A percentile compares a stretch with the other conserved stretches of the same genome.
phyloP scores from a whole-genome alignment of 2,113 vertebrate genomes.

The Scolopax mira region DNA sequence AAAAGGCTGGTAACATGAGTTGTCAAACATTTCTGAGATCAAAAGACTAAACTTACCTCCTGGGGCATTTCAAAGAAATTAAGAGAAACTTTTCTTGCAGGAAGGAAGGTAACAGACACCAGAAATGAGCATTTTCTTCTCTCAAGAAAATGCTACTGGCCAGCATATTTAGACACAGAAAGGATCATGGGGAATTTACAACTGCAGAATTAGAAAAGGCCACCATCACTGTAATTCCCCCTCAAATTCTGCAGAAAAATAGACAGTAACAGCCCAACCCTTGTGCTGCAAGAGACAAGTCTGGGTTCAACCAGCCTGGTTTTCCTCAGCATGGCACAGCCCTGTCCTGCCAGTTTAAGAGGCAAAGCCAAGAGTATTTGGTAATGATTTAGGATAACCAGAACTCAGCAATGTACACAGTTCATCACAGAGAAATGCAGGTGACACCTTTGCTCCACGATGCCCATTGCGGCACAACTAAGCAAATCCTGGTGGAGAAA shows the following conservation, averaged over 20 bases:
- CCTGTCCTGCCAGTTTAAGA: neutral
- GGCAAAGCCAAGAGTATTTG: neutral
- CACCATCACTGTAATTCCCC: neutral
- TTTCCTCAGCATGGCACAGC: neutral
- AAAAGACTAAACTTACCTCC: neutral
- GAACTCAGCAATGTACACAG: neutral
- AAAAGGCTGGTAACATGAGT: neutral
- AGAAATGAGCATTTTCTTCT: neutral
- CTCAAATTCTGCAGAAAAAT: neutral
- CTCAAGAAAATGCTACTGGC: neutral
- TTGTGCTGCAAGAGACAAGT: neutral
- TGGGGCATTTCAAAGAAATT: neutral
- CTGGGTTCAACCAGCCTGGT: neutral
- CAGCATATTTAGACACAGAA: neutral
- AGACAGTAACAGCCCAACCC: neutral
- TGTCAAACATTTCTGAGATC: neutral
- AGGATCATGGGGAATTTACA: neutral
- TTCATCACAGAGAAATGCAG: neutral
- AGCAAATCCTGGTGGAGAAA: neutral
- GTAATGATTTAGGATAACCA: neutral
- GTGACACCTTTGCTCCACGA: accelerated
- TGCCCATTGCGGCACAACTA: neutral
- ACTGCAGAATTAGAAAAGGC: neutral
- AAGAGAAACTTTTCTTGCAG: neutral
- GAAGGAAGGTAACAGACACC: neutral